These are phyloP conservation scores for Branchinecta lynchi DNA, from an alignment of 1,140 invertebrate genomes.

Conservation along the genomic window DNA sequence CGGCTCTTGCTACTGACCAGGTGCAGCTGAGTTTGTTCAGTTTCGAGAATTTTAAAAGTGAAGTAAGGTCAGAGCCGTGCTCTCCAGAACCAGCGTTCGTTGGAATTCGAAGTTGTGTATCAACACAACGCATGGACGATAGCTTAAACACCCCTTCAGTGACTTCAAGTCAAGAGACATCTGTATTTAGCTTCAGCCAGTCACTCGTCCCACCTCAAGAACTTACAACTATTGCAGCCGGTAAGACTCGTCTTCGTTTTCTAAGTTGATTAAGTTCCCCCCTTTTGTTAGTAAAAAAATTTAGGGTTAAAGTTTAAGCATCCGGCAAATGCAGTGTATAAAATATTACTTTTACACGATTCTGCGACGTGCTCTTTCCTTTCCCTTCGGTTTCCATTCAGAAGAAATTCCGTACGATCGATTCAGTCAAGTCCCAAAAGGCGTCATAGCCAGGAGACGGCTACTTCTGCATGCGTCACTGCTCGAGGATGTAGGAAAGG, in stretches of 20 bases:
- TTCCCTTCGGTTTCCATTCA: no score
- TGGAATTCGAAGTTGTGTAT: background rate
- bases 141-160: slow-evolving; percentile 1
- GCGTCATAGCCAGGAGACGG: no score
- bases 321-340: no score
- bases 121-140: background rate
- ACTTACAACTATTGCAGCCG: background rate
- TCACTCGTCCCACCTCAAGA: background rate
- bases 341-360: no score
- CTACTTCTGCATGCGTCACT: no score
- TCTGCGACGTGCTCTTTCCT: no score
- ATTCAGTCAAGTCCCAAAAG: no score
- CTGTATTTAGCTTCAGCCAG: background rate
- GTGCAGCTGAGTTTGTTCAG: background rate
- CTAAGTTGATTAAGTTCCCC: background rate
- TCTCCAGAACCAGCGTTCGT: background rate
- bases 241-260: background rate
- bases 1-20: background rate
- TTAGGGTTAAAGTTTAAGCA: no score
- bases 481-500: no score
- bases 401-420: no score
- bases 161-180: background rate
- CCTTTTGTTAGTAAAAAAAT: no score
- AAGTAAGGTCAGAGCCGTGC: background rate
- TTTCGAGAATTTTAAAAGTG: slow-evolving; percentile 1